Percentiles rank a stretch among this genome's conserved stretches.
Conservation (phyloP, 2,888 invertebrate genomes). For the Loripinus fragilis region DNA sequence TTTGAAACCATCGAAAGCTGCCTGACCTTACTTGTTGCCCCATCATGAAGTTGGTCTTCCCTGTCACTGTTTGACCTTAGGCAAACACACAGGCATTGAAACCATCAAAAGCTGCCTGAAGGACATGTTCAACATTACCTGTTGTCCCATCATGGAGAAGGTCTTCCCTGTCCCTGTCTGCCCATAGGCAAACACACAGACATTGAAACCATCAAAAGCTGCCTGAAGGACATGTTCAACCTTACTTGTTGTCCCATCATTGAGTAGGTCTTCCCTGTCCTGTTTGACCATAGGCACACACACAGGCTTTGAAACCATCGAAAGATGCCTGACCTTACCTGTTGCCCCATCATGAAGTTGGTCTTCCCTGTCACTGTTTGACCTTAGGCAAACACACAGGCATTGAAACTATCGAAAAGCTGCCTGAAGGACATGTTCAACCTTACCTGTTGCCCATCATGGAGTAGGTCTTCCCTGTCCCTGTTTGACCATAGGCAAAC, state of each 20-base stretch:
- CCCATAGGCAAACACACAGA: slow-evolving; percentile 96
- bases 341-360: slow-evolving; percentile 94
- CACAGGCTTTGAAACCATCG: slow-evolving; percentile 91
- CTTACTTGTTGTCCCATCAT: slow-evolving; percentile 91
- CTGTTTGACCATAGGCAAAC: too few species aligned
- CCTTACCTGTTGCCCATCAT: too few species aligned
- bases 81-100: too few species aligned
- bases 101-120: too few species aligned
- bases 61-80: too few species aligned
- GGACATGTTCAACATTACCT: too few species aligned
- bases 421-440: slow-evolving; percentile 87
- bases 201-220: slow-evolving; percentile 89
- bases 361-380: slow-evolving; percentile 96
- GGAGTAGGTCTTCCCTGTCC: too few species aligned
- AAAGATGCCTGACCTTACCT: slow-evolving; percentile 86
- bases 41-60: too few species aligned
- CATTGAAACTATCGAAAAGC: slow-evolving; percentile 89
- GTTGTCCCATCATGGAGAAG: slow-evolving; percentile 94
- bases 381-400: slow-evolving; percentile 96
- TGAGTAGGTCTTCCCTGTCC: slow-evolving; percentile 95
- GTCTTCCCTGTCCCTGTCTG: slow-evolving; percentile 96
- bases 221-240: too few species aligned
- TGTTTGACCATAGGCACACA: slow-evolving; percentile 96
- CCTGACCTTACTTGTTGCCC: too few species aligned
- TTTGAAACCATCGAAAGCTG: too few species aligned